Base-by-base conservation (phyloP, 2,888 invertebrate genomes). In the Dusona sp. region DNA sequence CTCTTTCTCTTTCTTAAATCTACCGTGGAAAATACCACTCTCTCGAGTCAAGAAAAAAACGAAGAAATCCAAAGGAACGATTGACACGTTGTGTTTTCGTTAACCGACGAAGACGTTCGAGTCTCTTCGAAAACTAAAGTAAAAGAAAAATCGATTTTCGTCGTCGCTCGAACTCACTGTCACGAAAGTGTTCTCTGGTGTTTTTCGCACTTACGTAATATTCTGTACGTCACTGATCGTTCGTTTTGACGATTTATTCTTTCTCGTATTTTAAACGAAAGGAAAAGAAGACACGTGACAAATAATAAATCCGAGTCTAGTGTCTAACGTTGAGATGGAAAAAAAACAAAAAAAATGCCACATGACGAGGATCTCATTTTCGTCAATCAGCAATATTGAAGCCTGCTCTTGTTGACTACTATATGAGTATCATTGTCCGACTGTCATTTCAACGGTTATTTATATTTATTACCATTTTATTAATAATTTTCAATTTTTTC, bases 161-260 rank as follows among this genome's bases (percentile, higher is more conserved):
- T 83, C 78, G 72, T 51, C 57, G 54, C 54, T 74, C 70, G 70
- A 80, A 65, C 77, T 54, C 81, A 73, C 78, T 67, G 77, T 77
- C 78, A 82, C 48, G 85, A 82, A 79, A 85, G 61, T 75, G 51
- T 74, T 82, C 72, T 77, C 78, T 73, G 57, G 57, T 65, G 67
- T 80, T 61, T 73, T 79, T 84, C 68, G 68, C 84, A 68, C 80
- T 86, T 86, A 86, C 81, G 84, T 84, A 86, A 86, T 79, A 74
- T 64, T 65, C 48, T 51, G n/a, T 51, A 51, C 48, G 65, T 51
- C 51, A 67, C 25, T 51, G 36, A 29, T 29, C 48, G 29, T 42
- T 25, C 36, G 36, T 33, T 22, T 45, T 42, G 57, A 42, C 42
- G 57, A 70, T 79, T 38, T 78, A 33, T 42, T 68, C 8, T 38